Conservation (phyloP, 1,140 invertebrate species). For the Aphidius ervi region DNA sequence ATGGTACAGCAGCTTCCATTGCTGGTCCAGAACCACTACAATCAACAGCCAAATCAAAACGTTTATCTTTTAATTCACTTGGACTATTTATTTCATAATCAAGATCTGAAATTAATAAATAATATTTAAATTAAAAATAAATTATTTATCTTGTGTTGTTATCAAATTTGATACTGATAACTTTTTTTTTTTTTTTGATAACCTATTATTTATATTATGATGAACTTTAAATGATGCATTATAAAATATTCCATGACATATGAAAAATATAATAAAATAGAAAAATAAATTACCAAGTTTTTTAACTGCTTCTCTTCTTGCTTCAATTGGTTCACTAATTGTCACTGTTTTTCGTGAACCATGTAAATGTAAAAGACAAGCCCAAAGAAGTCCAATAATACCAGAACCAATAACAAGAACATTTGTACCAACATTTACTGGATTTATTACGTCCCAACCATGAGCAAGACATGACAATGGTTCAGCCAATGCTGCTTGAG, state of each 20-base stretch:
- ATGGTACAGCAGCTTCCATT: conserved; percentile 52
- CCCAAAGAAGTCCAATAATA: conserved; percentile 68
- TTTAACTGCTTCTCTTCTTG: conserved; percentile 53
- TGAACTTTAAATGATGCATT: no score
- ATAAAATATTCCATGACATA: no score
- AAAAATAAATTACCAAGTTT: conserved; percentile 53
- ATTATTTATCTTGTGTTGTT: no score
- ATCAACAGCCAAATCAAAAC: conserved; percentile 63
- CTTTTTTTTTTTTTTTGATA: no score
- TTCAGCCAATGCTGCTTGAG: conserved; percentile 58
- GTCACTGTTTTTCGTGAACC: conserved; percentile 63
- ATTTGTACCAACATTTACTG: conserved; percentile 57
- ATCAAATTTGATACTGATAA: no score
- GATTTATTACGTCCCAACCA: conserved; percentile 60
- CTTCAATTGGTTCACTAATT: conserved; percentile 60
- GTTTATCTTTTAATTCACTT: conserved; percentile 51
- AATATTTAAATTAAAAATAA: not conserved
- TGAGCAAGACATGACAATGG: conserved; percentile 67
- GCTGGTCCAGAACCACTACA: conserved; percentile 62
- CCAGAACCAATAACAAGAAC: conserved; percentile 67
- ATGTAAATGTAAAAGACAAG: conserved; percentile 59
- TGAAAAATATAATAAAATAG: no score
- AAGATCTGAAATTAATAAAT: conserved; percentile 50
- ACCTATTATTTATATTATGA: no score
- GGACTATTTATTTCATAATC: conserved; percentile 57